Evolutionary conservation across 2,113 vertebrate genomes (phyloP).

Genomic region (Sinocyclocheilus grahami): DNA sequence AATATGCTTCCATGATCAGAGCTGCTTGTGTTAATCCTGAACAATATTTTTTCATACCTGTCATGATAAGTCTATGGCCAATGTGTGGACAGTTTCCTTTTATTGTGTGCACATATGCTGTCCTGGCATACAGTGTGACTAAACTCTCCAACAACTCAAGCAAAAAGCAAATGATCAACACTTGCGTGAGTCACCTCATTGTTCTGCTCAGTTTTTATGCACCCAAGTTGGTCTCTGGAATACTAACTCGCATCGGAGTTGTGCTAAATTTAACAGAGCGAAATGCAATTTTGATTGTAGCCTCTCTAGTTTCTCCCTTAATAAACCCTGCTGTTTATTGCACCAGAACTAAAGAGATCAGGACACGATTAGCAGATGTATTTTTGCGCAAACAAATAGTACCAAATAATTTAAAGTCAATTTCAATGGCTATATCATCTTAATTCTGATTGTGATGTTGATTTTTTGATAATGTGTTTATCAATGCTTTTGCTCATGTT

Average conservation of each 20-base stretch:
- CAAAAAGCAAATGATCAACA: slow-evolving; percentile 44
- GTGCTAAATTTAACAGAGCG: slow-evolving; percentile 40
- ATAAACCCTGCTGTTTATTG: slow-evolving; percentile 55
- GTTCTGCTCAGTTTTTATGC: neutral
- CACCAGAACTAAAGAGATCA: slow-evolving; percentile 53
- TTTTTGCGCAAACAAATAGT: too few relatives aligned
- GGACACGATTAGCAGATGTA: too few relatives aligned
- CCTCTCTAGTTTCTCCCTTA: slow-evolving; percentile 24
- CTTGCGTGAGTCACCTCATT: slow-evolving; percentile 38
- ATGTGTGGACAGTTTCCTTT: slow-evolving; percentile 8
- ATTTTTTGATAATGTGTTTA: too few relatives aligned
- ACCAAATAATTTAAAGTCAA: too few relatives aligned
- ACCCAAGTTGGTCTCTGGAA: slow-evolving; percentile 28
- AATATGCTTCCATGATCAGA: slow-evolving; percentile 43
- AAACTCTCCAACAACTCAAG: slow-evolving; percentile 29
- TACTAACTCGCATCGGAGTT: slow-evolving; percentile 45
- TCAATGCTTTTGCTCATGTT: too few relatives aligned
- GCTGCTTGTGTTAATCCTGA: slow-evolving; percentile 53
- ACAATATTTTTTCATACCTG: neutral
- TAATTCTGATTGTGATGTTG: too few relatives aligned
- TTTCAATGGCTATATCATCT: too few relatives aligned
- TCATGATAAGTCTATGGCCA: neutral
- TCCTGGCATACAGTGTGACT: slow-evolving; percentile 44
- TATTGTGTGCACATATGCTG: slow-evolving; percentile 38
- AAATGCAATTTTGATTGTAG: slow-evolving; percentile 25